Evolutionary conservation across 2,113 vertebrate species (phyloP).

Genomic region (Tragelaphus imberbis): DNA sequence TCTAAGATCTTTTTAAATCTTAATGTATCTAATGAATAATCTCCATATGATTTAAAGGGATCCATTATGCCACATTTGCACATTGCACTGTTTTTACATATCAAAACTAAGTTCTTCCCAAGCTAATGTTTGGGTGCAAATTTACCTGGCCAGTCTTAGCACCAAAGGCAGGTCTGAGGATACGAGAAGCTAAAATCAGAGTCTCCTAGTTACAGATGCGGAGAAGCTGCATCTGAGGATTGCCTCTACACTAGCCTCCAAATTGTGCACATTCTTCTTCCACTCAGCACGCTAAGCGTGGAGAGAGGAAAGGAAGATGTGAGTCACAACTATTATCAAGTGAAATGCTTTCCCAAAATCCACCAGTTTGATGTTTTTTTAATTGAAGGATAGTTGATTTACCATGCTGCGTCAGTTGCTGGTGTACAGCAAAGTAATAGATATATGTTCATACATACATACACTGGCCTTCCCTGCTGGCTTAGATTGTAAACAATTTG

Average conservation of each 20-base stretch:
- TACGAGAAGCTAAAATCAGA: neutral
- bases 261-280: no score
- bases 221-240: neutral
- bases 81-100: neutral
- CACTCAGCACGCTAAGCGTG: neutral
- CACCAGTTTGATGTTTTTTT: neutral
- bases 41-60: neutral
- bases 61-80: neutral
- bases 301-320: neutral
- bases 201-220: neutral
- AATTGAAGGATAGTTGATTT: neutral
- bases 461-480: neutral
- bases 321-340: neutral
- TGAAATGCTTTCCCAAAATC: neutral
- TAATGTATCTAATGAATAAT: neutral
- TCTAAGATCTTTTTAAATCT: neutral
- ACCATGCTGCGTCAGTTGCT: neutral
- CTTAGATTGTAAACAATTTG: neutral
- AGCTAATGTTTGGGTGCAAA: neutral
- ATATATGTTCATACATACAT: neutral
- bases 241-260: neutral
- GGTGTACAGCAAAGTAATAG: neutral
- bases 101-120: neutral
- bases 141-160: neutral
- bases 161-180: neutral